Evolutionary conservation across 2,888 invertebrate genomes (phyloP).

Genomic region (Drosophila borealis): DNA sequence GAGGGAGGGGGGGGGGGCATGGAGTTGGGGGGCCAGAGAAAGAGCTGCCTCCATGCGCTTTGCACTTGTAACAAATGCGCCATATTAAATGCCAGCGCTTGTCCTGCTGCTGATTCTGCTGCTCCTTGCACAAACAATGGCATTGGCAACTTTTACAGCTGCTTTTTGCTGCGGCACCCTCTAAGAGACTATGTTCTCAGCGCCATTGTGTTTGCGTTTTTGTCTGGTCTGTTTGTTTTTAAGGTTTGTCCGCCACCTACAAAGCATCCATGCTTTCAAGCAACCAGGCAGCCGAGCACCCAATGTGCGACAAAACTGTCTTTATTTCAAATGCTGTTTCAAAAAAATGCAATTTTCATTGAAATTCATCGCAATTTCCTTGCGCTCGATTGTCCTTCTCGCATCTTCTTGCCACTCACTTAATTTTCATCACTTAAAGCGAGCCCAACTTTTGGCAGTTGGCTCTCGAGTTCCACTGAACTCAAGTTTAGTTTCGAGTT

Average conservation of each 20-base stretch:
- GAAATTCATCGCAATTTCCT: slow-evolving; percentile 70
- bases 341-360: slow-evolving; percentile 77
- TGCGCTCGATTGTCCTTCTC: slow-evolving; percentile 9
- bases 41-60: slow-evolving; percentile 51
- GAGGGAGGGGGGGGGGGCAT: slow-evolving; percentile 6
- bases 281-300: slow-evolving; percentile 7
- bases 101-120: slow-evolving; percentile 30
- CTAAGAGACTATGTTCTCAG: slow-evolving; percentile 14
- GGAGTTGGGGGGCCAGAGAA: not conserved
- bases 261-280: slow-evolving; percentile 7
- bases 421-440: slow-evolving; percentile 51
- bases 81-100: slow-evolving; percentile 67
- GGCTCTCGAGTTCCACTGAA: slow-evolving; percentile 24
- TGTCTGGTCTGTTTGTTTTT: slow-evolving; percentile 42
- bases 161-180: slow-evolving; percentile 29
- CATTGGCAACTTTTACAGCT: slow-evolving; percentile 71
- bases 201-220: slow-evolving; percentile 47
- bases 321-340: slow-evolving; percentile 69
- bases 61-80: slow-evolving; percentile 76
- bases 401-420: slow-evolving; percentile 22
- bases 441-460: slow-evolving; percentile 38
- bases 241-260: slow-evolving; percentile 25
- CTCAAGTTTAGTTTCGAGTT: slow-evolving; percentile 24
- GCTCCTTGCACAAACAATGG: slow-evolving; percentile 60
- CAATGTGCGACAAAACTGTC: slow-evolving; percentile 60